Base-by-base conservation (phyloP, 2,113 vertebrate genomes). In the Oryzias melastigma region DNA sequence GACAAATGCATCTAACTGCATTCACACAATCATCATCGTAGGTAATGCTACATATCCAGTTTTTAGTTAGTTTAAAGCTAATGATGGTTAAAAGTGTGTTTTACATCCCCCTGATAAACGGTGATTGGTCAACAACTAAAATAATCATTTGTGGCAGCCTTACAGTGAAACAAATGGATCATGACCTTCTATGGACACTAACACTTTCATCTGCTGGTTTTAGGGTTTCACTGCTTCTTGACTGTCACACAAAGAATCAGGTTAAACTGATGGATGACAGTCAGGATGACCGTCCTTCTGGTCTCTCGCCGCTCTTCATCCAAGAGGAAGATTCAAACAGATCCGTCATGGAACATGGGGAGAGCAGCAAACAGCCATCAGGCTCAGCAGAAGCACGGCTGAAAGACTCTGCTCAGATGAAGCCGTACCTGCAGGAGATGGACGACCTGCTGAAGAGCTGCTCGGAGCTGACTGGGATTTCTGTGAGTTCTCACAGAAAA, bases 381-480 rank as follows among this genome's bases (percentile, higher is more conserved):
- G 70, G 29, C 35, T 53, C 68, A 35, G 13, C 53, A 16, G 75
- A 18, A 13, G 22, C 70, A 14, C 64, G 25, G 14, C 1, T 65
- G 14, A 72, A 69, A 40, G 62, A 62, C 15, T 52, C 78, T 0
- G 3, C 56, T 42, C 58, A 68, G 4, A 76, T 85, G 0, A 61
- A 68, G 47, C 81, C 85, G 1, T 86, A 85, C 70, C 55, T 90
- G 4, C 70, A 68, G 24, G 83, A 89, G 68, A 90, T 90, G 87
- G 86, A 89, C 40, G 85, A 81, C 0, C 45, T 89, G 4, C 72
- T 90, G 49, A 85, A 70, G 49, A 80, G 79, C 52, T 89, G 86
- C 0, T 82, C 84, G 52, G 70, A 82, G 8, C 67, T 85, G 2
- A 70, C 77, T 0, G 79, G 70, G 5, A 49, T 85, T 50, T 44